phyloP scores from a whole-genome alignment of 2,113 vertebrate species.

The Halcyon malimbica region DNA sequence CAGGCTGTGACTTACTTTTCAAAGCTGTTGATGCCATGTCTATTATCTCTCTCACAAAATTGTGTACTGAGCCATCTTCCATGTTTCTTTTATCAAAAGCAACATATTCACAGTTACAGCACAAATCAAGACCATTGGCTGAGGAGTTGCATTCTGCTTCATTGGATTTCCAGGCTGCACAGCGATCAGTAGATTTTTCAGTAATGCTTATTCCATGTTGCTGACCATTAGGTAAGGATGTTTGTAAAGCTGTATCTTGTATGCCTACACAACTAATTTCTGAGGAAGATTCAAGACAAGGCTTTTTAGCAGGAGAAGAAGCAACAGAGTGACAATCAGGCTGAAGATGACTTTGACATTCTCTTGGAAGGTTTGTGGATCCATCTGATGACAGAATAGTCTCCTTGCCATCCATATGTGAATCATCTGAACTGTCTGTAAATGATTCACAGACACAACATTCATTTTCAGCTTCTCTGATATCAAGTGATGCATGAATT shows the following conservation, averaged over 20 bases:
- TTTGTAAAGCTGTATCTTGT: constrained; percentile 16
- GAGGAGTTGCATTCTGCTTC: constrained; percentile 65
- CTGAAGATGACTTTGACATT: constrained; percentile 52
- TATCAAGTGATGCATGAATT: constrained; percentile 70
- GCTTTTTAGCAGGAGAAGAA: constrained; percentile 57
- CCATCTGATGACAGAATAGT: constrained; percentile 65
- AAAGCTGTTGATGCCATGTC: constrained; percentile 91
- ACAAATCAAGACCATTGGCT: constrained; percentile 47
- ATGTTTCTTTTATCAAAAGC: constrained; percentile 70
- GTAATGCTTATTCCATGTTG: neutral
- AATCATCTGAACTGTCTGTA: constrained; percentile 63
- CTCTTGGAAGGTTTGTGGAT: constrained; percentile 67
- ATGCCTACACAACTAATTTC: constrained; percentile 9
- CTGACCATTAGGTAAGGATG: constrained; percentile 17
- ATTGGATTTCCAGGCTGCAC: constrained; percentile 45
- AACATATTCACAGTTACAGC: constrained; percentile 76
- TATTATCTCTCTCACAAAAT: constrained; percentile 95
- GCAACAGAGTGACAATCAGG: constrained; percentile 33
- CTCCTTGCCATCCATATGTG: constrained; percentile 61
- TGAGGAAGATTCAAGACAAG: constrained; percentile 45
- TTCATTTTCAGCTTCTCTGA: constrained; percentile 70
- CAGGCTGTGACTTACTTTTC: constrained; percentile 86
- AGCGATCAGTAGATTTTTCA: constrained; percentile 49
- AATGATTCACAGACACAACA: constrained; percentile 57
- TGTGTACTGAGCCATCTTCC: constrained; percentile 85